Base-by-base conservation (phyloP, 2,797 vertebrate species). In the Scomberomorus guttatus region DNA sequence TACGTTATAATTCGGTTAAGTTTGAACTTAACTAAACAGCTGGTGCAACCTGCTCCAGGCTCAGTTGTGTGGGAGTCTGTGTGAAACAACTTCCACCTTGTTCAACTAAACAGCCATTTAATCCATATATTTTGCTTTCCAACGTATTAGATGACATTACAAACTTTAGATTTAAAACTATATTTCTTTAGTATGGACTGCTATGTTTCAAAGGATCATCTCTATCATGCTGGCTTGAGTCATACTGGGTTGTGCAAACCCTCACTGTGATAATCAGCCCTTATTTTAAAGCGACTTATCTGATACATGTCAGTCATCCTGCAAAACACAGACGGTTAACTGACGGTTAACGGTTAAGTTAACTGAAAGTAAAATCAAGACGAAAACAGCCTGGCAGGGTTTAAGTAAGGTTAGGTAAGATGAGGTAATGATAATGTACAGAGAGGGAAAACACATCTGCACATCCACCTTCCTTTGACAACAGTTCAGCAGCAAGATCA, bases 181-280 rank as follows among this genome's bases (percentile, higher is more conserved):
- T 12, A 11, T 34, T 32, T 12, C 17, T 34, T 6, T 11, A 4
- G 14, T 25, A 5, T 18, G 10, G 3, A 32, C 58, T 27, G 10
- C 12, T 18, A 11, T n/a, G 0, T 11, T 27, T 63, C 9, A n/a
- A 61, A 62, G 10, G 61, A 39, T 67, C 6, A 13, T 77, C 60
- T 68, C 67, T 56, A 11, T 84, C 78, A 1, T 75, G 77, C 83
- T 62, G 86, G 7, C 77, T 14, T 58, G 70, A 69, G 25, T 85
- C 81, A 70, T 9, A 9, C 65, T 75, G 83, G 42, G 72, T 42
- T 44, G 20, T 58, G 22, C 51, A 29, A 29, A 44, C 51, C 6
- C 51, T 66, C 59, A 8, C 69, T 82, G 80, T 18, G 77, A 82
- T 83, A 66, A 84, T 39, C 42, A 55, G 18, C 66, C 27, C 61